These are phyloP conservation scores for Toxotes chatareus DNA, from an alignment of 2,113 vertebrate genomes.

Conservation along the genomic window DNA sequence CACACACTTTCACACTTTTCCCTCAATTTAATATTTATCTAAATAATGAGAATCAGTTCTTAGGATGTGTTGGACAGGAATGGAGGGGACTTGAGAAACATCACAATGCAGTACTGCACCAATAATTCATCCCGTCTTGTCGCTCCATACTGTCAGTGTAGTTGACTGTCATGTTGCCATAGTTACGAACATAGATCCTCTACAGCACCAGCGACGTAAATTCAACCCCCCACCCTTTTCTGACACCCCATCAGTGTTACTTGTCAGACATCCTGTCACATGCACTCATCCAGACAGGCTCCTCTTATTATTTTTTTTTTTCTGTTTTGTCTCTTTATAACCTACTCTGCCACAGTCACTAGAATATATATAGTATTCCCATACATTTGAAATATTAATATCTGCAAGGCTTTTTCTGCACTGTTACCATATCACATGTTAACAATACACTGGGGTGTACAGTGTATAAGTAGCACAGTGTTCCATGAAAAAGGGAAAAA, in stretches of 20 bases:
- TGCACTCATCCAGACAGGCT: slow-evolving; percentile 73
- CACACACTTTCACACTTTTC: neutral
- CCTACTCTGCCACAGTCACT: neutral
- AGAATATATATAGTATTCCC: neutral
- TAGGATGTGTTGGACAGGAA: slow-evolving; percentile 26
- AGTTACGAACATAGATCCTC: slow-evolving; percentile 59
- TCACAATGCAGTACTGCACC: slow-evolving; percentile 28
- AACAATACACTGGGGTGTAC: neutral
- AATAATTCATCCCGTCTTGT: slow-evolving; percentile 86
- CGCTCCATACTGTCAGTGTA: slow-evolving; percentile 84
- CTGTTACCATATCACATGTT: neutral
- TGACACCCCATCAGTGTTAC: slow-evolving; percentile 77
- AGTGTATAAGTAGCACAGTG: neutral
- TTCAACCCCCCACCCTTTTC: slow-evolving; percentile 47
- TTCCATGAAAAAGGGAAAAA: neutral
- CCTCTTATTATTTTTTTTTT: slow-evolving; percentile 45
- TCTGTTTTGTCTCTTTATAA: slow-evolving; percentile 50
- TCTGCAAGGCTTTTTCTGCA: neutral
- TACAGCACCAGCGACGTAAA: slow-evolving; percentile 46
- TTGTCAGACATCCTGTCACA: slow-evolving; percentile 78
- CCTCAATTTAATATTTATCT: slow-evolving; percentile 14
- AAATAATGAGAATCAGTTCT: slow-evolving; percentile 13
- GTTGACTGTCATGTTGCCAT: slow-evolving; percentile 76
- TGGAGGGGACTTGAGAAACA: slow-evolving; percentile 1
- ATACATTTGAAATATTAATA: neutral